Evolutionary conservation across 2,797 vertebrate genomes (phyloP), one percentile per base, ranked within the genome.

Genomic region (Tokudaia tokunoshimensis): DNA sequence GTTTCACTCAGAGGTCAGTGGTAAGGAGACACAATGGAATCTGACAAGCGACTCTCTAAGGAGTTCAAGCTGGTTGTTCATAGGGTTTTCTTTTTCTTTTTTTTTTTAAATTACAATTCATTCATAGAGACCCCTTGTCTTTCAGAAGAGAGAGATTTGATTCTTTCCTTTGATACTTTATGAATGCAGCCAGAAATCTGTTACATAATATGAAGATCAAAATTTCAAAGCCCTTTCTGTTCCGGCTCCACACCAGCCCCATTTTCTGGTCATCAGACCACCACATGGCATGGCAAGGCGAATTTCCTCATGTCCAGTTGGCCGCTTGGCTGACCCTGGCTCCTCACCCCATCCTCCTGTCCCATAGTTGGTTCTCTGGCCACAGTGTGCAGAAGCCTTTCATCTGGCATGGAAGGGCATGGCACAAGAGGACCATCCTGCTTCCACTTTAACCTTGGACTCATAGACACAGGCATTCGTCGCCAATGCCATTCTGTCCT

Each of bases 181-280:
- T 92, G 79, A 97, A 95, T 89, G 76, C 83, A 44, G 74, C 63
- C 91, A 97, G 67, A 81, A 94, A 95, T 93, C 65, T 90, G 34
- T 95, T 97, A 82, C 44, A 79, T 92, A 97, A 97, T 31, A 52
- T 44, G 75, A 63, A 93, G 85, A 81, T 83, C 59, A 81, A 87
- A 84, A 89, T 85, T 74, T 97, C 96, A 97, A 96, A 98, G 96
- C 67, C 41, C 41, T 92, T 96, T 95, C 94, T 95, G 31, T 95
- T 91, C 12, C 2, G 37, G n/a, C 91, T 34, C 29, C 83, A 4
- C 0, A 3, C 34, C 26, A 12, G 34, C 70, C 55, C 70, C 50
- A 93, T 67, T 61, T 44, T 37, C 47, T 89, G 67, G 83, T 95
- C 97, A 97, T 81, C 92, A 72, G 96, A 85, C 34, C 22, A 57